These are phyloP conservation scores for Leptinotarsa haldemani DNA, from an alignment of 2,888 invertebrate species.

Conservation along the genomic window DNA sequence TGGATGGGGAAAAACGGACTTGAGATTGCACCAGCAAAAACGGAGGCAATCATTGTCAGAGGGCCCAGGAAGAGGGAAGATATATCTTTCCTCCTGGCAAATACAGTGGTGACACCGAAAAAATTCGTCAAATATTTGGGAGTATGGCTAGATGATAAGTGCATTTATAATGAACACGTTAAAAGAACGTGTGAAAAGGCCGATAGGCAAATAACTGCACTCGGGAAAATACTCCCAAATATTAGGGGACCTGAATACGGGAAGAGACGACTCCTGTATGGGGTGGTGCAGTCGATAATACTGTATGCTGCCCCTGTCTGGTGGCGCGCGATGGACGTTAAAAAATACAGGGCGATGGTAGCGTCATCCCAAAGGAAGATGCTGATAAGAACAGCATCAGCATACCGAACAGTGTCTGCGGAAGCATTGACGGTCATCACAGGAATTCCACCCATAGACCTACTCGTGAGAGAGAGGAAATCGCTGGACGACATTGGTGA, in stretches of 20 bases:
- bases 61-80: constrained; percentile 25
- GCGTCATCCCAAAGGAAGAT: constrained; percentile 18
- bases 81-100: constrained; percentile 21
- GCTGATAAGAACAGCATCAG: constrained; percentile 23
- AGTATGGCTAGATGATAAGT: constrained; percentile 28
- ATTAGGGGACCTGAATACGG: constrained; percentile 23
- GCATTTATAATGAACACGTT: constrained; percentile 22
- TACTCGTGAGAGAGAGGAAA: constrained; percentile 15
- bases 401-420: constrained; percentile 36
- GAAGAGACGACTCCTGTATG: constrained; percentile 29
- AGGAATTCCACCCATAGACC: constrained; percentile 27
- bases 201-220: neutral
- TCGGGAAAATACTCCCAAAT: constrained; percentile 27
- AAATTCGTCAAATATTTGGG: constrained; percentile 35
- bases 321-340: constrained; percentile 13
- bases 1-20: constrained; percentile 26
- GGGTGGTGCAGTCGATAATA: constrained; percentile 32
- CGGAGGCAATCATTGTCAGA: constrained; percentile 28
- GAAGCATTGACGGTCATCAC: constrained; percentile 30
- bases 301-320: constrained; percentile 40
- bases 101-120: constrained; percentile 13
- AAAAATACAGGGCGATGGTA: constrained; percentile 22
- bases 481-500: neutral
- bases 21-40: constrained; percentile 30
- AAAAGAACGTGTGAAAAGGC: constrained; percentile 25